Evolutionary conservation across 2,113 vertebrate genomes (phyloP).

Genomic region (Speoplatyrhinus poulsoni): DNA sequence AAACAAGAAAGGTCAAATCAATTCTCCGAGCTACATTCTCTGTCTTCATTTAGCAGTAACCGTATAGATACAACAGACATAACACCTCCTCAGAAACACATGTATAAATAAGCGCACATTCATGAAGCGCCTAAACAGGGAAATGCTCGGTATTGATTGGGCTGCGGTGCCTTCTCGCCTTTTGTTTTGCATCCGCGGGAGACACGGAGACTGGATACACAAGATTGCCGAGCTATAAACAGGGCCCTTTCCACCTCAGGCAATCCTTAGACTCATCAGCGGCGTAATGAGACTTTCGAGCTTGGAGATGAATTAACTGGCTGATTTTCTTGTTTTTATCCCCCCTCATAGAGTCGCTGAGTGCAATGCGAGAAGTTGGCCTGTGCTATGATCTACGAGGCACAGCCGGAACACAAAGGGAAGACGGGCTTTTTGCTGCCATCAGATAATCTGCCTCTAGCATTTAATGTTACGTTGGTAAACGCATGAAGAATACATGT

Average conservation of each 20-base stretch:
- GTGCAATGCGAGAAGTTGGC: constrained; percentile 3
- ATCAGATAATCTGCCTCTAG: constrained; percentile 23
- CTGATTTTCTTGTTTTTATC: constrained; percentile 59
- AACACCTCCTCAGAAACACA: constrained; percentile 40
- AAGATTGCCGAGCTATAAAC: constrained; percentile 65
- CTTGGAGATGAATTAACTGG: constrained; percentile 80
- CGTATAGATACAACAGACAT: constrained; percentile 27
- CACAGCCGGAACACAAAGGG: constrained; percentile 29
- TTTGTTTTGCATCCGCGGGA: constrained; percentile 66
- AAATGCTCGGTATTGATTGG: constrained; percentile 51
- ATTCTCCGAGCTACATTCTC: constrained; percentile 55
- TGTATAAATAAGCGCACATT: constrained; percentile 59
- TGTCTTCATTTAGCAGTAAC: constrained; percentile 66
- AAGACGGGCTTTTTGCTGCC: constrained; percentile 25
- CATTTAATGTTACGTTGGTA: constrained; percentile 15
- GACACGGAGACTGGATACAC: constrained; percentile 42
- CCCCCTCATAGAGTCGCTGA: constrained; percentile 31
- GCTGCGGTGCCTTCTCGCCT: constrained; percentile 47
- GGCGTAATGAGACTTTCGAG: constrained; percentile 78
- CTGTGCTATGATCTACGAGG: constrained; percentile 44
- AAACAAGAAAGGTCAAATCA: constrained; percentile 74
- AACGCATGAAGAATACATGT: constrained; percentile 19
- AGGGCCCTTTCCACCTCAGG: constrained; percentile 62
- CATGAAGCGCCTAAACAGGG: constrained; percentile 54
- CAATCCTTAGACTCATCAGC: constrained; percentile 76